phyloP scores from a whole-genome alignment of 2,113 vertebrate genomes.

The Eurypyga helias region DNA sequence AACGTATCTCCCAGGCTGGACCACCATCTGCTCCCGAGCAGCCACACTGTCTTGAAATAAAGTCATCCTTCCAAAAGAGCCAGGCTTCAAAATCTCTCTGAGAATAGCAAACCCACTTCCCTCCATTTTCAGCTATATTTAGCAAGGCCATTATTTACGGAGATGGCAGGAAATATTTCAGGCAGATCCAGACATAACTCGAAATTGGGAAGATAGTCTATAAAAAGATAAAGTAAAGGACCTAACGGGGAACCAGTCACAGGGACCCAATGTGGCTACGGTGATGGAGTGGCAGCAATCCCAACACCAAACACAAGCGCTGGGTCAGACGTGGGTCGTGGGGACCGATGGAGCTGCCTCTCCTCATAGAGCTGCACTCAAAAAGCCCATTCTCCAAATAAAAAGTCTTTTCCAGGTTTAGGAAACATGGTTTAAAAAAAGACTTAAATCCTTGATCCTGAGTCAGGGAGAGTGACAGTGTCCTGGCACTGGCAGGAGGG shows the following conservation, averaged over 20 bases:
- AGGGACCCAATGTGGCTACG: fast-evolving
- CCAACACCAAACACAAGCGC: fast-evolving
- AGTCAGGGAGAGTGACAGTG: not conserved
- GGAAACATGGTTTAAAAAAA: not conserved
- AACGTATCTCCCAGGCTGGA: not conserved
- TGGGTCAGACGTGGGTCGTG: not conserved
- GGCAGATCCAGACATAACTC: not conserved
- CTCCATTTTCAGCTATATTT: not conserved
- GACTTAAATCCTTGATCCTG: not conserved
- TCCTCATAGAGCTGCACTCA: not conserved
- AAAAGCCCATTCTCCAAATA: not conserved
- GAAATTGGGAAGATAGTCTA: not conserved
- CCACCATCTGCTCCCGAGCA: not conserved
- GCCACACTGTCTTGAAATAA: not conserved
- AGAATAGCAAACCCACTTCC: not conserved
- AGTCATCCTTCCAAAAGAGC: not conserved
- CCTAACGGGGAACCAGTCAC: fast-evolving
- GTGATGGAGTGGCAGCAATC: not conserved
- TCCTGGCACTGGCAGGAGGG: not conserved
- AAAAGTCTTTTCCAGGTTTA: not conserved
- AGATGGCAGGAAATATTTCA: conserved; percentile 5
- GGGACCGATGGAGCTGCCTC: not conserved
- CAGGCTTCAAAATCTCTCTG: not conserved
- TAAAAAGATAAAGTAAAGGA: not conserved
- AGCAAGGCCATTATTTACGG: not conserved